These are phyloP conservation scores for Caradrina kadenii DNA, from an alignment of 2,888 invertebrate species.

Conservation along the genomic window DNA sequence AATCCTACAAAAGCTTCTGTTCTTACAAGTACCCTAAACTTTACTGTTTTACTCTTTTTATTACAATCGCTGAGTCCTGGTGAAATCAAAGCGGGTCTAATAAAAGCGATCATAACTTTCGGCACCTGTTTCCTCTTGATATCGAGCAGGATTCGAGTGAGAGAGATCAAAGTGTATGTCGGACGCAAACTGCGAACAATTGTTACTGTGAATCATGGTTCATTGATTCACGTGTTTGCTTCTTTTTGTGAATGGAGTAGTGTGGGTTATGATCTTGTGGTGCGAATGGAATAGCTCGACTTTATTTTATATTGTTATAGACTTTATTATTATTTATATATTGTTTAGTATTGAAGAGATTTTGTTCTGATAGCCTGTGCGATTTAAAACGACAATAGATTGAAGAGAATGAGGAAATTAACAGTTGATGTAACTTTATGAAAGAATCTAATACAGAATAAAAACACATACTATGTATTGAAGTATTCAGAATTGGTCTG, in stretches of 20 bases:
- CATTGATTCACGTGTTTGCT: conserved; percentile 53
- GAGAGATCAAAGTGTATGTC: conserved; percentile 59
- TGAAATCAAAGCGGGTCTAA: conserved; percentile 43
- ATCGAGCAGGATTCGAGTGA: conserved; percentile 36
- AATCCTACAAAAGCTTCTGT: conserved; percentile 10
- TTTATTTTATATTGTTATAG: too few species aligned
- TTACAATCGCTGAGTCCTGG: conserved; percentile 30
- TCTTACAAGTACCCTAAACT: conserved; percentile 21
- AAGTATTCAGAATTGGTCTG: too few species aligned
- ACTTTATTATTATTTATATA: too few species aligned
- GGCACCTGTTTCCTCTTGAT: conserved; percentile 64
- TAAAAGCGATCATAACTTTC: conserved; percentile 57
- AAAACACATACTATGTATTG: too few species aligned
- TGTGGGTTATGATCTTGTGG: conserved; percentile 5
- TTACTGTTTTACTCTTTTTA: conserved; percentile 26
- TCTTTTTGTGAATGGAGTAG: conserved; percentile 37
- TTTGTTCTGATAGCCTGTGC: background rate
- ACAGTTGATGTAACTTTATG: too few species aligned
- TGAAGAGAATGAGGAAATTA: too few species aligned
- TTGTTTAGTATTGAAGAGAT: background rate
- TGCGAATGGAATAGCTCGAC: background rate
- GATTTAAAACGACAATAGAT: too few species aligned
- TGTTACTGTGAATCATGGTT: conserved; percentile 55
- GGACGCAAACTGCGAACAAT: conserved; percentile 63
- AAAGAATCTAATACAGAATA: too few species aligned